These are phyloP conservation scores for Megastigmus dorsalis DNA, from an alignment of 2,888 invertebrate genomes.

Conservation along the genomic window DNA sequence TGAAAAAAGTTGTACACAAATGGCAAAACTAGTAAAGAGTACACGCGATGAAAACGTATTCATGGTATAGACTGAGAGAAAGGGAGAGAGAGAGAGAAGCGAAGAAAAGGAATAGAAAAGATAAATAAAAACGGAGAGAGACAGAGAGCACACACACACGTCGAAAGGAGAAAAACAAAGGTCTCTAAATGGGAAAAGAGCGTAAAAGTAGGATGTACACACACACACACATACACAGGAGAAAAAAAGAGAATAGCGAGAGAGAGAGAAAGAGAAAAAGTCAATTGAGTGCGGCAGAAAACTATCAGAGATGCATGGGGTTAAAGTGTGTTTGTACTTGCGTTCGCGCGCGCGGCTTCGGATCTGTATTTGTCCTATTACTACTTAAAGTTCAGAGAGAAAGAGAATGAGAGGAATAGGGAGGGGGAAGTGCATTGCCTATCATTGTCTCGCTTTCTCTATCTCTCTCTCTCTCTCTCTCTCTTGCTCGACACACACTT, in stretches of 20 bases:
- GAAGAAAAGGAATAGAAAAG: too few relatives aligned
- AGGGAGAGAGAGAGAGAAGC: too few relatives aligned
- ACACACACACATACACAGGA: too few relatives aligned
- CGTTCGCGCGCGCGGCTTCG: slow-evolving; percentile 5
- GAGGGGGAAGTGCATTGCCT: slow-evolving; percentile 18
- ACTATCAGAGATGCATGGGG: slow-evolving; percentile 16
- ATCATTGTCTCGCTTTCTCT: slow-evolving; percentile 21
- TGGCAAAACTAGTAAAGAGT: too few relatives aligned
- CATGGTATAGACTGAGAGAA: too few relatives aligned
- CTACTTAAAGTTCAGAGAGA: slow-evolving; percentile 46
- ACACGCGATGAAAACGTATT: too few relatives aligned
- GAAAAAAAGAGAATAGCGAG: slow-evolving; percentile 1
- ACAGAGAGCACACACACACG: slow-evolving; percentile 20
- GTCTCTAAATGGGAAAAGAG: slow-evolving; percentile 7
- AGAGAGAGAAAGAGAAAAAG: slow-evolving; percentile 21
- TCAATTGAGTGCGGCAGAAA: slow-evolving; percentile 45
- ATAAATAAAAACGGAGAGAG: too few relatives aligned
- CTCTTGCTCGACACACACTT: too few relatives aligned
- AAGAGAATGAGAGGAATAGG: too few relatives aligned
- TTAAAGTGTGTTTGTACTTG: slow-evolving; percentile 44
- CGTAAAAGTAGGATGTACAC: slow-evolving; percentile 28
- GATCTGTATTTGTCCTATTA: slow-evolving; percentile 38
- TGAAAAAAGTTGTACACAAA: too few relatives aligned
- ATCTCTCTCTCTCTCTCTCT: too few relatives aligned
- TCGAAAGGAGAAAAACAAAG: slow-evolving; percentile 27